Base-by-base conservation (phyloP, 2,888 invertebrate species). In the Eupithecia dodoneata region DNA sequence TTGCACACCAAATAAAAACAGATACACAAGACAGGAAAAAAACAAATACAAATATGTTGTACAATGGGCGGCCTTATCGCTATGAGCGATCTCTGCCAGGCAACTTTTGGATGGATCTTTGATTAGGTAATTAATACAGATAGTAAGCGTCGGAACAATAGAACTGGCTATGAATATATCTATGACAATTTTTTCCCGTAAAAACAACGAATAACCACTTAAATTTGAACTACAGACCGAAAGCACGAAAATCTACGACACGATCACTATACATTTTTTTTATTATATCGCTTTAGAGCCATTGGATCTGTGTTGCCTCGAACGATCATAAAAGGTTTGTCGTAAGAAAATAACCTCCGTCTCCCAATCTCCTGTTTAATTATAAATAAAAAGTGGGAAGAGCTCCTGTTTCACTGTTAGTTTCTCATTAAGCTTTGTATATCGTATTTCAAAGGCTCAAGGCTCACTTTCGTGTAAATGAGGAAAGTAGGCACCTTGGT, bases 401-500 rank as follows among this genome's bases (percentile, higher is more conserved):
- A 81, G 84, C 85, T 87, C 86, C 82, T 79, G 83, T 87, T 88
- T 83, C 86, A 86, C 83, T 86, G 86, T 87, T 88, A 90, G 89
- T 89, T 90, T 72, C 75, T 78, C 72, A 78, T 78, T 76, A 74
- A 74, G 63, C 69, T 72, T 76, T 45, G 67, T 42, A 69, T 72
- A 78, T 76, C 76, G 42, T n/a, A 71, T 78, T 78, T 76, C 73
- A 78, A 76, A 78, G 72, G 69, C 45, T 63, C 44, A 42, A 18
- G 65, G 52, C 52, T 71, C 86, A 87, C 85, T 87, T 88, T 82
- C 81, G 84, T 85, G 86, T 86, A 85, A 88, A 88, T 87, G 85
- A 85, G 81, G 82, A 83, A 78, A 82, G 77, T 76, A 79, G 83
- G 88, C 10, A 30, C 30, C 18, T 88, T 90, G 87, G 87, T 89